Base-by-base conservation (phyloP, 2,797 vertebrate genomes). In the Pyrrhura leucotis region DNA sequence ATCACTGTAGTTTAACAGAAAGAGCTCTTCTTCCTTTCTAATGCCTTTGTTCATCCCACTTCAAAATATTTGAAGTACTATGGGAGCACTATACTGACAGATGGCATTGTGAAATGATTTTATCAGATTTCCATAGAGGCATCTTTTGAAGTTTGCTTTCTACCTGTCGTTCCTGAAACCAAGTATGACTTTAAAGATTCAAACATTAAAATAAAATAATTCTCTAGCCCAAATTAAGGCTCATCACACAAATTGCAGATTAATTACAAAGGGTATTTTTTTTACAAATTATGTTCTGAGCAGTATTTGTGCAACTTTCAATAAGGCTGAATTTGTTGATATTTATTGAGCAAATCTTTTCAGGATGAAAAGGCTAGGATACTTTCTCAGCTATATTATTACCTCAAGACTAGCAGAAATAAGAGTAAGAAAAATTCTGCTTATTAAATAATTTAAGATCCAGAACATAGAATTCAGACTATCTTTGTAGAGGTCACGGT, bases 11-110 rank as follows among this genome's bases (percentile, higher is more conserved):
- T 53, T 93, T 56, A 77, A 65, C 69, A 68, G 66, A 88, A 86
- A 69, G 62, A 88, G 8, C 42, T 76, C 12, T 47, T 83, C 28
- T 78, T 79, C 47, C 35, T 80, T 94, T 91, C 39, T 65, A 62
- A 45, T 77, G 16, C n/a, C 58, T 80, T 88, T 95, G 37, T 92
- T 94, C 66, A 90, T 78, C 19, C 89, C 58, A 35, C 62, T 95
- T 95, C 54, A 91, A 88, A 91, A 91, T 89, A 91, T 88, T 88
- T 91, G 62, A 84, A 81, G 28, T 93, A 40, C 23, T 84, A 21
- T 2, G 4, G 47, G n/a, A 95, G 31, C 23, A 29, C n/a, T 81
- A 9, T 63, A 48, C 33, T 92, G 91, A 86, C 85, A 91, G 58
- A 58, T 90, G 62, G 63, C 58, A 90, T 81, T 88, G 62, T 91